These are phyloP conservation scores for Diploptera punctata DNA, from an alignment of 2,888 invertebrate genomes.

Conservation along the genomic window DNA sequence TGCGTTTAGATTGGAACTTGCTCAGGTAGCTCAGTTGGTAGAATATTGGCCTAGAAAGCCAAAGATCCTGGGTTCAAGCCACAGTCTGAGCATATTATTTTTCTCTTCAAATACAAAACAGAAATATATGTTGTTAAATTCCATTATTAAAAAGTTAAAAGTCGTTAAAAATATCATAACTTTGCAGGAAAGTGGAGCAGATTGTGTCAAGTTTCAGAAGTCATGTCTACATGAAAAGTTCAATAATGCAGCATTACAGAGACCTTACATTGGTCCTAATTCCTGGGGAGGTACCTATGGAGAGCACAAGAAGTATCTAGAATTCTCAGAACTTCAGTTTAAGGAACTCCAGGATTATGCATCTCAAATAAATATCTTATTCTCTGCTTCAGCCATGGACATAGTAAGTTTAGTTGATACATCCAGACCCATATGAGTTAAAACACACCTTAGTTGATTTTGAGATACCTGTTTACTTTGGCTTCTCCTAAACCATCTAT, in stretches of 20 bases:
- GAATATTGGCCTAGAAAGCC: no score
- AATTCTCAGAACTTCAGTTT: slow-evolving; percentile 74
- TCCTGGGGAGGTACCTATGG: slow-evolving; percentile 84
- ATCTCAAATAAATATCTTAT: slow-evolving; percentile 64
- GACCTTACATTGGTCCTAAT: slow-evolving; percentile 67
- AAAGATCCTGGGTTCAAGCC: no score
- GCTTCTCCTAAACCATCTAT: no score
- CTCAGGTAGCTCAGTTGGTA: no score
- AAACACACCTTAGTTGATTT: no score
- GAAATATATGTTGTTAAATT: no score
- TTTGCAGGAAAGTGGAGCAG: slow-evolving; percentile 72
- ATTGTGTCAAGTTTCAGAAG: slow-evolving; percentile 88
- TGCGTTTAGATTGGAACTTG: no score
- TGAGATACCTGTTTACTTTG: no score
- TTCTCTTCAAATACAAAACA: no score
- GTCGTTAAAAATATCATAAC: no score
- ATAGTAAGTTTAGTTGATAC: slow-evolving; percentile 56
- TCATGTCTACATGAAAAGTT: slow-evolving; percentile 75
- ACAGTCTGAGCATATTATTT: no score
- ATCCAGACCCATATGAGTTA: slow-evolving; percentile 41
- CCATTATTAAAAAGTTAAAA: no score
- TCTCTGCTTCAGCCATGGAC: slow-evolving; percentile 86
- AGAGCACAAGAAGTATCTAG: slow-evolving; percentile 75
- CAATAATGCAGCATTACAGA: slow-evolving; percentile 67
- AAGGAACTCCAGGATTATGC: slow-evolving; percentile 69